phyloP scores from a whole-genome alignment of 1,140 invertebrate species.

The Orchesella cincta region DNA sequence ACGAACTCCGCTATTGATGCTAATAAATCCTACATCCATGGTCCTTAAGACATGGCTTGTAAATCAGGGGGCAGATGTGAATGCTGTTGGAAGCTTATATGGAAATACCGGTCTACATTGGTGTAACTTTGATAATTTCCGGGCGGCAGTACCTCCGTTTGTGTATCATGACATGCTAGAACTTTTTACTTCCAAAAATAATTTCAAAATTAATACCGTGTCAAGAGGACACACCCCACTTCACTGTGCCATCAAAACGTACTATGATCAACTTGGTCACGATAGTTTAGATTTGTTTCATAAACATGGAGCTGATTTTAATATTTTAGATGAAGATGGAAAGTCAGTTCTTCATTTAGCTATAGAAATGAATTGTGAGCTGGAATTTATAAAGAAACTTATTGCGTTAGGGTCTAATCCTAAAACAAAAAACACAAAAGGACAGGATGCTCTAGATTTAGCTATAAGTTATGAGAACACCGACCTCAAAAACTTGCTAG shows the following conservation, averaged over 20 bases:
- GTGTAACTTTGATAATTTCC: background rate
- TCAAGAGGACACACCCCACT: background rate
- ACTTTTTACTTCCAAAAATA: background rate
- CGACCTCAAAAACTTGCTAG: too few species aligned
- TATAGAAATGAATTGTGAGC: background rate
- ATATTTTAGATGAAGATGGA: background rate
- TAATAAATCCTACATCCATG: background rate
- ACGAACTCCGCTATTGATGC: background rate
- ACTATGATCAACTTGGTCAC: background rate
- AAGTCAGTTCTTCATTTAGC: background rate
- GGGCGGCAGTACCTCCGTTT: background rate
- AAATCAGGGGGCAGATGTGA: background rate
- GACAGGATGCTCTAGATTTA: too few species aligned
- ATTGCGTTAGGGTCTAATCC: too few species aligned
- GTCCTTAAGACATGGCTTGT: background rate
- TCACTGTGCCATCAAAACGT: background rate
- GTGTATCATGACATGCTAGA: background rate
- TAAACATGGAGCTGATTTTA: background rate
- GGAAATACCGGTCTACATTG: background rate
- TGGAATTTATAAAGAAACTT: too few species aligned
- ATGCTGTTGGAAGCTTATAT: background rate
- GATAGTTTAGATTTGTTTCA: background rate
- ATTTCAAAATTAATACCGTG: background rate
- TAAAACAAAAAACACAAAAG: too few species aligned
- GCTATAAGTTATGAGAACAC: too few species aligned